These are phyloP conservation scores for Temnothorax unifasciatus DNA, from an alignment of 2,888 invertebrate genomes.

Conservation along the genomic window DNA sequence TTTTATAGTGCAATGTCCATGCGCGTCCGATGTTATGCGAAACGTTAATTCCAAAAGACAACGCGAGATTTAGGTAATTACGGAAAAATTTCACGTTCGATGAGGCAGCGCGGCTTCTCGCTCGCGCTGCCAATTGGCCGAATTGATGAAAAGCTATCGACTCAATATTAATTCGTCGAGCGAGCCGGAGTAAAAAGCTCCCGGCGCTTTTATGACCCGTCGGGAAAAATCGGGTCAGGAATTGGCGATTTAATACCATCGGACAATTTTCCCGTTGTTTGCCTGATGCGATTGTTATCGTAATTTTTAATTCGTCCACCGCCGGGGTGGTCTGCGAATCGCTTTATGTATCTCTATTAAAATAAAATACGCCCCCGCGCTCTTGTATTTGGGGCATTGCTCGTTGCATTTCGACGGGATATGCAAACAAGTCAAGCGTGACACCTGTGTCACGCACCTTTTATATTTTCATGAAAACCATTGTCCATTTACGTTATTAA, in stretches of 20 bases:
- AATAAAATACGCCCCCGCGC: neutral
- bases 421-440: constrained; percentile 20
- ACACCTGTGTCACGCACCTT: constrained; percentile 12
- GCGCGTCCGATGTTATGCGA: neutral
- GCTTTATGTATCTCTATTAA: constrained; percentile 34
- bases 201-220: constrained; percentile 30
- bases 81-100: constrained; percentile 18
- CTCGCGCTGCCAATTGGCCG: constrained; percentile 26
- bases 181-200: constrained; percentile 44
- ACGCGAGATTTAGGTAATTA: constrained; percentile 19
- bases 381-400: constrained; percentile 6
- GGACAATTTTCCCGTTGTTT: constrained; percentile 44
- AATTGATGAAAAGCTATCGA: constrained; percentile 47
- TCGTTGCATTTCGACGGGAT: constrained; percentile 10
- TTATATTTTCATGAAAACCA: constrained; percentile 1
- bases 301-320: constrained; percentile 45
- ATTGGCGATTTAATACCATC: constrained; percentile 46
- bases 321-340: neutral
- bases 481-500: constrained; percentile 20
- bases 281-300: constrained; percentile 38
- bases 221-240: constrained; percentile 38
- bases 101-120: neutral
- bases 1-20: neutral
- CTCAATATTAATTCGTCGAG: constrained; percentile 49
- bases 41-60: neutral